Conservation (phyloP, 2,113 vertebrate genomes). For the Noctilio leporinus region DNA sequence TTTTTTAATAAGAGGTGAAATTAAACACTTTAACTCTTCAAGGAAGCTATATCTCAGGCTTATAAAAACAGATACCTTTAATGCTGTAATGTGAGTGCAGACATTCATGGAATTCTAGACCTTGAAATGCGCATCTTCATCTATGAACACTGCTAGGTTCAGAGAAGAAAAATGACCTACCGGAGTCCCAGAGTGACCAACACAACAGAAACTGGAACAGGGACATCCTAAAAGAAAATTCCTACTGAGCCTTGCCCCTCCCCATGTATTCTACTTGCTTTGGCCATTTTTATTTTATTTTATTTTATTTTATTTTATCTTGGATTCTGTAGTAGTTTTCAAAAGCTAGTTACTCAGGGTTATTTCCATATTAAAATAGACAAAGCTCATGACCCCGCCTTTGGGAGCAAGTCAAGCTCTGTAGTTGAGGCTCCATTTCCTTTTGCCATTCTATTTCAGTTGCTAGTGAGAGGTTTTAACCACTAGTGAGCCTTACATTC, state of each 20-base stretch:
- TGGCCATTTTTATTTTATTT: background rate
- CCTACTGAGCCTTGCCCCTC: background rate
- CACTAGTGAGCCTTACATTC: background rate
- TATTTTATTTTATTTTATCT: too few species aligned
- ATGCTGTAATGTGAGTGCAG: background rate
- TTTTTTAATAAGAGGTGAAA: background rate
- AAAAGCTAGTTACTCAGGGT: background rate
- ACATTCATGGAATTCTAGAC: background rate
- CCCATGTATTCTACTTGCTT: background rate
- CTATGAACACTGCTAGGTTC: background rate
- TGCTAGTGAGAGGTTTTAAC: background rate
- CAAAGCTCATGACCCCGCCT: background rate
- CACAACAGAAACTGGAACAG: background rate
- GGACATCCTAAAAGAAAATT: background rate
- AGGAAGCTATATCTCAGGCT: background rate
- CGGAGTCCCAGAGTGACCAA: background rate
- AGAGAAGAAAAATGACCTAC: background rate
- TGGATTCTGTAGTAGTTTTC: background rate
- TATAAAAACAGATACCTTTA: background rate
- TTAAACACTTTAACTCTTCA: background rate
- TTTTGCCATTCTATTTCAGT: background rate
- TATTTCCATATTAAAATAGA: background rate
- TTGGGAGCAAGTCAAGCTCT: accelerated
- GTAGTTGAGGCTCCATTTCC: background rate
- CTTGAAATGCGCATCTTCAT: background rate